Evolutionary conservation across 1,140 invertebrate species (phyloP), one percentile per base, ranked within the genome.

Genomic region (Ostrea edulis): DNA sequence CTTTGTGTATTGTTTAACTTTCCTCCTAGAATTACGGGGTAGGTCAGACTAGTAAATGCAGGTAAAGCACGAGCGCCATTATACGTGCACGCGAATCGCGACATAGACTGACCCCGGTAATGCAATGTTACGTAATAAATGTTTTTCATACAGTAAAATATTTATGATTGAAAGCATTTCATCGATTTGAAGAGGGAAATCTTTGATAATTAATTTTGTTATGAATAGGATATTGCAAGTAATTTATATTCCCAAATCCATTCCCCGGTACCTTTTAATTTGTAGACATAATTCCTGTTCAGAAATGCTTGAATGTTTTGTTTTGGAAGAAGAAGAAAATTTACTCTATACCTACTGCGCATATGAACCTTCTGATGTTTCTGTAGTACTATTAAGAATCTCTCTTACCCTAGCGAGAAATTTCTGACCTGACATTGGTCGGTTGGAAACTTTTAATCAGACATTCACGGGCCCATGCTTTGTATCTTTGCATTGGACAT

Each of bases 1-100:
- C 68, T 77, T 35, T 77, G 68, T 77, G 9, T 14, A 77, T 77
- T 77, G 68, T 77, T 77, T 77, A 77, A 77, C 68, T 77, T 77
- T 25, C 25, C 12, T 77, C 25, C 14, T 35, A 77, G 68, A 25
- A 17, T 29, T 77, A 22, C 35, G 22, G 29, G 68, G 55, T 62
- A 62, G 55, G 68, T 77, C 68, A 77, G 11, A 25, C 68, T 14
- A 77, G 29, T 77, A 77, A 77, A 77, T 77, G 29, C 9, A 14
- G 68, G 68, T 77, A 29, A 77, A 77, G 68, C 29, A 62, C 58
- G n/a, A 25, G 29, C 14, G 29, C 0, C 29, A 77, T 77, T 77
- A 77, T 35, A 35, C 68, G 29, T 77, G 25, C 68, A 17, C 68
- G 17, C 11, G 14, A 29, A 62, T 17, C 58, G n/a, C 58, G 14